Conservation (phyloP, 2,888 invertebrate species). For the Volucella bombylans region DNA sequence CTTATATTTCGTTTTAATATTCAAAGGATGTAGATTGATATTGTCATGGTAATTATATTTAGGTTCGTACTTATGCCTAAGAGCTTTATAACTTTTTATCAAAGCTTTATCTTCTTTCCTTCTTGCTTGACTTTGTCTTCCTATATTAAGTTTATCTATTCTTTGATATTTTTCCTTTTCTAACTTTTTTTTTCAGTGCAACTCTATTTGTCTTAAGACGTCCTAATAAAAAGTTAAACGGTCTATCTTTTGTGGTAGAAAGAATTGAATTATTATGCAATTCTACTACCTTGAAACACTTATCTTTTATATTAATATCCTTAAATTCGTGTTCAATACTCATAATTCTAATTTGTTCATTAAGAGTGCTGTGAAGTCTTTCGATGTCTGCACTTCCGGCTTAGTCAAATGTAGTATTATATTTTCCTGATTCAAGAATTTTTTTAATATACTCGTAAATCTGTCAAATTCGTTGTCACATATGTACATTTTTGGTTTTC, state of each 20-base stretch:
- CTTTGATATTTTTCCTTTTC: too few relatives aligned
- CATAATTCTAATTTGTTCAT: conserved; percentile 29
- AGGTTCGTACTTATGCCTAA: conserved; percentile 31
- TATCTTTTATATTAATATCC: too few relatives aligned
- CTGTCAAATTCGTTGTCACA: conserved; percentile 14
- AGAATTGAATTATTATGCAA: too few relatives aligned
- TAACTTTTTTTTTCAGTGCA: too few relatives aligned
- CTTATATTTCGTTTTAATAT: background rate
- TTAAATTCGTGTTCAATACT: too few relatives aligned
- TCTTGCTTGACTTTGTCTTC: background rate
- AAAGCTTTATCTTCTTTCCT: conserved; percentile 17
- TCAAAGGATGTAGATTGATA: conserved; percentile 28
- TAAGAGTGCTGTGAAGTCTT: conserved; percentile 3
- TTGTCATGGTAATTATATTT: conserved; percentile 20
- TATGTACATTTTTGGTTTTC: background rate
- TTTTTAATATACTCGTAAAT: conserved; percentile 6
- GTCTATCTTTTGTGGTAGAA: too few relatives aligned
- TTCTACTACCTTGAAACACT: too few relatives aligned
- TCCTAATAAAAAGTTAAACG: too few relatives aligned
- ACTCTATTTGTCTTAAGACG: too few relatives aligned
- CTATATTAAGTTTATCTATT: too few relatives aligned
- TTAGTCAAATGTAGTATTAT: conserved; percentile 22
- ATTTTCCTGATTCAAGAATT: conserved; percentile 18
- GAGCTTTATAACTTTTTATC: conserved; percentile 38
- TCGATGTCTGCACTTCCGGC: conserved; percentile 9